Base-by-base conservation (phyloP, 2,888 invertebrate species). In the Acronicta aceris region DNA sequence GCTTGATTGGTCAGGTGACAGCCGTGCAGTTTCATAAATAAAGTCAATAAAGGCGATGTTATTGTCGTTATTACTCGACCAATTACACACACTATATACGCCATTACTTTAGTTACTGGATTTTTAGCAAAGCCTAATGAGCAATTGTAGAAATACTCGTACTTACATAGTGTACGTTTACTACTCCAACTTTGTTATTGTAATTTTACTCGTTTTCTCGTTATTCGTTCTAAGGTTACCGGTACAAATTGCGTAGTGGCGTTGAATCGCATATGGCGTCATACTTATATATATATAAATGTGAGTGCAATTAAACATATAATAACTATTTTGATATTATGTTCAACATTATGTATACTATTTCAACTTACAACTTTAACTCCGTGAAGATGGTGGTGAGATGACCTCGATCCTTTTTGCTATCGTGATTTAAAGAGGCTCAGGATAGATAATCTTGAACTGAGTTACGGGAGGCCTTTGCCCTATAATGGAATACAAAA, bases 1-100 rank as follows among this genome's bases (percentile, higher is more conserved):
- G 33, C 50, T 51, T 49, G 45, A 65, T 60, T 68, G 53, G 55
- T 51, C 69, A 72, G 59, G 60, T 76, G 64, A 59, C 62, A 62
- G 41, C 17, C 17, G 21, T 54, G 42, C 41, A 30, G 55, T 58
- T 49, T 67, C 58, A 63, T 76, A 59, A 75, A 62, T 71, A 51
- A 57, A 60, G 58, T 61, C 68, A 72, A 72, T 61, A 62, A 59
- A 59, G 43, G 40, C 54, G 10, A 59, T 59, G 64, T 56, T 63
- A 59, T 74, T 61, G 21, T 21, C 27, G 47, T 56, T 66, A 58
- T 59, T 54, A 50, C 59, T 51, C 17, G 40, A 42, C 16, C 56
- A 49, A 59, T 76, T 65, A 63, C 40, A 50, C 45, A 27, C 45
- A 49, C 16, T 62, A 15, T 59, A 40, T 50, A 40, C 21, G 51